Evolutionary conservation across 2,888 invertebrate species (phyloP), one percentile per base, ranked within the genome.

Genomic region (Sisyra nigra): DNA sequence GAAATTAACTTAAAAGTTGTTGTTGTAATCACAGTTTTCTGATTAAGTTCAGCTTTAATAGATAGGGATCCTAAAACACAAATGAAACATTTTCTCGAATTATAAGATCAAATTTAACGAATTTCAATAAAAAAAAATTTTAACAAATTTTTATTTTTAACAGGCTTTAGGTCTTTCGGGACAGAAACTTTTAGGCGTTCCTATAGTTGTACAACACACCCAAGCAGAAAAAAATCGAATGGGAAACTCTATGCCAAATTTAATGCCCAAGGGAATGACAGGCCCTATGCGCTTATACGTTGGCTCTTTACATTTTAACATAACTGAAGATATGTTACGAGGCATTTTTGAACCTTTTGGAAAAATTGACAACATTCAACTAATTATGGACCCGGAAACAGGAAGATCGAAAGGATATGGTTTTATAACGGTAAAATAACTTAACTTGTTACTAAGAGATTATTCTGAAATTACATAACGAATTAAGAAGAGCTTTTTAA

Each of bases 321-420:
- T 98, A 51, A 94, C 92, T 6, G 97, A 98, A 66, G 97, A 97
- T 49, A 99, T 99, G 98, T 68, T 99, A 44, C 69, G 86, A 45
- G 94, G 94, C 18, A 97, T 99, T 51, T 99, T 99, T 67, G 97
- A 98, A 62, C 96, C 96, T 1, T 97, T 97, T 66, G 97, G 97
- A 34, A 92, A 92, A 68, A 92, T 93, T 53, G 92, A 93, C 59
- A 83, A 81, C 51, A 91, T 94, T 54, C 93, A 96, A 61, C 67
- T 98, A 30, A 91, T 96, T 61, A 88, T 87, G 71, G 96, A 97
- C 63, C 85, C 87, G 42, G 93, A 94, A 63, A 88, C 89, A 4
- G 87, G 86, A 11, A 76, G 92, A 49, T 94, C 96, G 38, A 92
- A 93, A 69, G 97, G 97, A 50, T 96, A 93, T 63, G 98, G 97